Base-by-base conservation (phyloP, 2,113 vertebrate species). In the Platycercus adscitus region DNA sequence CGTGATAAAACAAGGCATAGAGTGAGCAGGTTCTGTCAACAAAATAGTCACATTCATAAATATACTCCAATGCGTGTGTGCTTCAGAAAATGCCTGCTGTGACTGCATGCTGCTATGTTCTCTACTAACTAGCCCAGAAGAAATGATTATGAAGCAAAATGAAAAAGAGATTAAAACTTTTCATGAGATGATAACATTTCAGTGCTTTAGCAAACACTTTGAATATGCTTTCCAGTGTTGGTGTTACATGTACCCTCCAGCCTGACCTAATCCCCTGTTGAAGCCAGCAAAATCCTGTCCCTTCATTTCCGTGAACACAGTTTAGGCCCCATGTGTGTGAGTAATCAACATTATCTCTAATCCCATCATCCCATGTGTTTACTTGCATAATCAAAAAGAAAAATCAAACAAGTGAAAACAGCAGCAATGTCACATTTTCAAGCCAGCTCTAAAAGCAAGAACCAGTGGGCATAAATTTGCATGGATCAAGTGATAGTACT, bases 51-150 rank as follows among this genome's bases (percentile, higher is more conserved):
- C 33, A 35, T 81, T 46, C 64, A 87, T 43, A 60, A 81, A 88
- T 29, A 43, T 33, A 58, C 10, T 73, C 25, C 2, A 1, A 39
- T 83, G 37, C 47, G 3, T 21, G 28, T 84, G 21, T 63, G 41
- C 93, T 81, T 69, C 94, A 97, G 78, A 81, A 96, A 93, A 95
- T 86, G 81, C 87, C 95, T 97, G 94, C 93, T 98, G 95, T 97
- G 90, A 72, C 72, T 94, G 78, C 25, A 84, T 80, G 86, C 70
- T 95, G 76, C 47, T 94, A 41, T 47, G 80, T 91, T 96, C 95
- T 55, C 68, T 73, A 87, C 68, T 78, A 82, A 90, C 84, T 93
- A 83, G 55, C 83, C 91, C 91, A 95, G 86, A 97, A 95, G 82
- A 95, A 84, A 96, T 70, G 5, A 95, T 95, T 95, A 95, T 44